Evolutionary conservation across 2,797 vertebrate species (phyloP).

Genomic region (Distichodus sexfasciatus): DNA sequence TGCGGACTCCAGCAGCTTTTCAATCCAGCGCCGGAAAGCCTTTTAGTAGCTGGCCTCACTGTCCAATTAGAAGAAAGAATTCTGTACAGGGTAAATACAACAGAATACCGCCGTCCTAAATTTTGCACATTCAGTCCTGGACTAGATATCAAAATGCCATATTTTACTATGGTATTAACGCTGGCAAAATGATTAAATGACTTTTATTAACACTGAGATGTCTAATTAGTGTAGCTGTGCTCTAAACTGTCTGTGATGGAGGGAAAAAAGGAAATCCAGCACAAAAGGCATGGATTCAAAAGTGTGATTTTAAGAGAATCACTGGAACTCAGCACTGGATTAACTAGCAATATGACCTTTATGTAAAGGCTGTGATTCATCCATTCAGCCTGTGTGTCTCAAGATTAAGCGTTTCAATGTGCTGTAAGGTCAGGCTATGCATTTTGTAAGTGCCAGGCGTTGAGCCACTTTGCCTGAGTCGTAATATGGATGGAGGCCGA

Average conservation of each 20-base stretch:
- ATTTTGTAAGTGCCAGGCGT: constrained; percentile 34
- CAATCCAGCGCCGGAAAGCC: constrained; percentile 29
- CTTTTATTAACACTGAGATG: neutral
- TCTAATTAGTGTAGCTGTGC: neutral
- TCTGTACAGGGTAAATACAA: constrained; percentile 11
- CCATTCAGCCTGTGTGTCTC: constrained; percentile 46
- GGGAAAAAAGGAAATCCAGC: neutral
- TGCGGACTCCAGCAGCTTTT: constrained; percentile 23
- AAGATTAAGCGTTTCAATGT: constrained; percentile 48
- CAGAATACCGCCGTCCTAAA: neutral
- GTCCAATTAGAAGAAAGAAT: constrained; percentile 14
- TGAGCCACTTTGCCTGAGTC: constrained; percentile 9
- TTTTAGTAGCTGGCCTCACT: constrained; percentile 33
- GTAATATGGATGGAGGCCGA: constrained; percentile 11
- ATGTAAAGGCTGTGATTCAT: constrained; percentile 43
- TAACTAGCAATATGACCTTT: constrained; percentile 52
- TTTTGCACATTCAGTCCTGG: too few relatives aligned
- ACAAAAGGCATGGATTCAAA: constrained; percentile 10
- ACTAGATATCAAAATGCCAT: too few relatives aligned
- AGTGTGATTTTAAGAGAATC: constrained; percentile 24
- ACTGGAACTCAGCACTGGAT: constrained; percentile 36
- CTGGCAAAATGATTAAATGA: too few relatives aligned
- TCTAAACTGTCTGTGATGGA: neutral
- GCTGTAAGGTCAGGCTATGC: constrained; percentile 45
- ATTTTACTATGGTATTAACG: too few relatives aligned